Percentiles rank a stretch among this genome's conserved stretches.
Conservation (phyloP, 2,113 vertebrate genomes). For the Phaetusa simplex region DNA sequence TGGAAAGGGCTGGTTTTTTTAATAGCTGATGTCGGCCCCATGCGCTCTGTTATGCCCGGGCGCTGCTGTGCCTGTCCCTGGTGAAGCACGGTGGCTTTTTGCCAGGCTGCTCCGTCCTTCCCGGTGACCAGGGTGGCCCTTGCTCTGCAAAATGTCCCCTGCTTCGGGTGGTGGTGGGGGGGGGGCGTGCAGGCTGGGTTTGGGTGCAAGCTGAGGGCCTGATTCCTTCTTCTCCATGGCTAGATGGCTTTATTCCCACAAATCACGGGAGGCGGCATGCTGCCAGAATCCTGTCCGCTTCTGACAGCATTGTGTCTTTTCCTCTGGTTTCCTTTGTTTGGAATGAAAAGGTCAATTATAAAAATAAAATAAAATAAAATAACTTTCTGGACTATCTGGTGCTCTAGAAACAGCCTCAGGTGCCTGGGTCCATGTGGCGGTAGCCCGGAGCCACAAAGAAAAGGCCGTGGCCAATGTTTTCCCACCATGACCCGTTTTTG, state of each 20-base stretch:
- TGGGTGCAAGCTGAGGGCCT: not conserved
- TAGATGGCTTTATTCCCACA: not conserved
- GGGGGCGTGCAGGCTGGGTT: no score
- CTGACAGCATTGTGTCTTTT: not conserved
- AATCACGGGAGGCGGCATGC: not conserved
- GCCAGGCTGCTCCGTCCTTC: not conserved
- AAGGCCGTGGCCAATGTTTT: not conserved
- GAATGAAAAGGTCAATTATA: not conserved
- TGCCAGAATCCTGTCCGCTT: not conserved
- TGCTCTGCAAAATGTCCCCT: not conserved
- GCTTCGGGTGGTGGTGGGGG: not conserved
- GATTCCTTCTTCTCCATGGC: not conserved
- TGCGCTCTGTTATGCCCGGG: rapidly evolving
- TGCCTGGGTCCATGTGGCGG: not conserved
- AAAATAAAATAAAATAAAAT: not conserved
- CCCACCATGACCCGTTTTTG: rapidly evolving
- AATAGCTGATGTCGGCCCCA: rapidly evolving
- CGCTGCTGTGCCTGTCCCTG: not conserved
- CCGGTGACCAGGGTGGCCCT: not conserved
- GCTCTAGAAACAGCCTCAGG: not conserved
- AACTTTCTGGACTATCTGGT: not conserved
- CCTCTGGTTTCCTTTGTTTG: not conserved
- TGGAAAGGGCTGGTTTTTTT: not conserved
- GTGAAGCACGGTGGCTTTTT: rapidly evolving
- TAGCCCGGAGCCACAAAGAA: not conserved